Evolutionary conservation across 2,888 invertebrate species (phyloP).

Genomic region (Podabrus alpinus): DNA sequence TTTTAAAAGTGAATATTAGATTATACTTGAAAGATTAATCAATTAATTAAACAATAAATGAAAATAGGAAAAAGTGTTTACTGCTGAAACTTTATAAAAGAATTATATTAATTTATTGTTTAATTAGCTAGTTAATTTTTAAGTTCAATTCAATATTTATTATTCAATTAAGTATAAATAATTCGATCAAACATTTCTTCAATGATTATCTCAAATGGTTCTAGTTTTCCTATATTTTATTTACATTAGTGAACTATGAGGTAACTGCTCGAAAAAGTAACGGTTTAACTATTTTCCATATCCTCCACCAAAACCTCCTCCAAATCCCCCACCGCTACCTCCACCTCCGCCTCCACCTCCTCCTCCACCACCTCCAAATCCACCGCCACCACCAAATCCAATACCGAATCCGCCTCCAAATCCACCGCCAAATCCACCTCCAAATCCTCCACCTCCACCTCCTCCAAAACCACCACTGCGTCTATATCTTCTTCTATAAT

Average conservation of each 20-base stretch:
- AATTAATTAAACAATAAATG: too few species aligned
- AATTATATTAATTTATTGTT: too few species aligned
- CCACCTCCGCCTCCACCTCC: conserved; percentile 1
- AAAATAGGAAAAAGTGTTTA: too few species aligned
- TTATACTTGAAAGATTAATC: too few species aligned
- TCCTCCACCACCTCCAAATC: conserved; percentile 1
- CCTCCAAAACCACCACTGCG: neutral
- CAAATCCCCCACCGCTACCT: conserved; percentile 3
- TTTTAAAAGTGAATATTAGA: too few species aligned
- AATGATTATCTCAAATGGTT: too few species aligned
- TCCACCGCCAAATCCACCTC: neutral
- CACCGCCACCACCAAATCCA: neutral
- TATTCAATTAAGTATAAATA: too few species aligned
- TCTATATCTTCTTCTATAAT: neutral
- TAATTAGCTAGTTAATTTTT: too few species aligned
- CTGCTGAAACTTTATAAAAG: too few species aligned
- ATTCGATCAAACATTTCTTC: too few species aligned
- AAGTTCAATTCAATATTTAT: too few species aligned
- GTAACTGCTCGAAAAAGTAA: neutral
- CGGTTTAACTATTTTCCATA: neutral
- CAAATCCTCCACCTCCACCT: conserved; percentile 8
- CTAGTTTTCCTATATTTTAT: neutral
- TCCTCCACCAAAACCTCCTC: conserved; percentile 9
- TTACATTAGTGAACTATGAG: neutral
- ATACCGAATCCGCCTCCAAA: conserved; percentile 1